Evolutionary conservation across 2,113 vertebrate genomes (phyloP), one percentile per base, ranked within the genome.

Genomic region (Delphinapterus leucas): DNA sequence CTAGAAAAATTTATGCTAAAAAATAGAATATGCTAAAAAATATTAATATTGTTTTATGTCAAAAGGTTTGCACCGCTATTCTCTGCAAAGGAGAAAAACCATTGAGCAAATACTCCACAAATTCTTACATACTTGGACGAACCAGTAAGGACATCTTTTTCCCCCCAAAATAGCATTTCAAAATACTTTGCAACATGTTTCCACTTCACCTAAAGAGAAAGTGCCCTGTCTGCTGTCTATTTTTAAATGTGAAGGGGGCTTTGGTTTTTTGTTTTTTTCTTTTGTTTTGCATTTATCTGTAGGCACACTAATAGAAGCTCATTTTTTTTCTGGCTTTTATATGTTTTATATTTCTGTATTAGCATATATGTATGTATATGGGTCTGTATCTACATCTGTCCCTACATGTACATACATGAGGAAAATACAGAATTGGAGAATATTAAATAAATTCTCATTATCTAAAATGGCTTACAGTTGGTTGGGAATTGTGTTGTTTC

Each of bases 11-110:
- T 71, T 90, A 73, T 85, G 15, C 1, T 53, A 12, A 71, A 38
- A 89, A 92, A 44, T 23, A 58, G 25, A 89, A 83, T 73, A 80
- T 76, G 4, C 63, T 85, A 68, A 44, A 90, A 67, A 55, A 14
- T 38, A 14, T 79, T 88, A 4, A 38, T 84, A 14, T 5, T 79
- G 38, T 96, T 97, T 98, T 94, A 95, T 82, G 25, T 97, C 36
- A 53, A 21, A 36, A 94, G 26, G 15, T 97, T 85, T 38, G 41
- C 67, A 60, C 85, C 92, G 92, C 11, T 88, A 1, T 71, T 90
- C 33, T 97, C 71, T 91, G 1, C 96, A 20, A 18, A 44, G 88
- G 8, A 70, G 20, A 60, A 83, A 92, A 44, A 55, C 20, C 20
- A 6, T 58, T 95, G 74, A 55, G 3, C 28, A 86, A 70, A 84